These are phyloP conservation scores for Macrosiphum euphorbiae DNA, from an alignment of 2,888 invertebrate genomes.

Conservation along the genomic window DNA sequence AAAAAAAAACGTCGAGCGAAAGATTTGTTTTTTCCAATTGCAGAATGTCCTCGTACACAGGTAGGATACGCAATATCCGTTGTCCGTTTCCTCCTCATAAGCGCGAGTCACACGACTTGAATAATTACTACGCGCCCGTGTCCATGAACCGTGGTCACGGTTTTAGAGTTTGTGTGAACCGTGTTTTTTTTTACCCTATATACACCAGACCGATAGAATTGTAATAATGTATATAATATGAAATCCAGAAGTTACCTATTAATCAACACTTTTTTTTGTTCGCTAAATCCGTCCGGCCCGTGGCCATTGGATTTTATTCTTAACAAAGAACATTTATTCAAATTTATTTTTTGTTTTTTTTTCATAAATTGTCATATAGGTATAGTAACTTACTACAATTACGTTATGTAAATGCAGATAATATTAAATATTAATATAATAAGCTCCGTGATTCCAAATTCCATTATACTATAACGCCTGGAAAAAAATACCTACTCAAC, in stretches of 20 bases:
- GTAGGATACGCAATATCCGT: background rate
- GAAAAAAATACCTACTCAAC: background rate
- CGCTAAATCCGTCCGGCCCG: background rate
- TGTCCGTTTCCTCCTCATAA: background rate
- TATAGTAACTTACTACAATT: background rate
- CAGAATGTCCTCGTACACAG: background rate
- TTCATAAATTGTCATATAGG: no score
- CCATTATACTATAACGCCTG: background rate
- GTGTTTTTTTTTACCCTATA: background rate
- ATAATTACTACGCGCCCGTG: background rate
- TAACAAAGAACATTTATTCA: background rate
- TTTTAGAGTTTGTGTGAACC: background rate
- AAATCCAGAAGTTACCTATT: background rate
- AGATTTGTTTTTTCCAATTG: conserved; percentile 37
- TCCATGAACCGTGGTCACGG: background rate
- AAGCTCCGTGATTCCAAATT: background rate
- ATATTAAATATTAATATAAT: background rate
- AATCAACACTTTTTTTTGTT: background rate
- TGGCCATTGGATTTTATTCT: background rate
- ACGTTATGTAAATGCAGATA: background rate
- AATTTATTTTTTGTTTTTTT: background rate
- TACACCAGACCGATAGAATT: background rate
- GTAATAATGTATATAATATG: background rate
- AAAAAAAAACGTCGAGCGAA: background rate
- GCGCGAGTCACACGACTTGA: background rate